Conservation (phyloP, 2,888 invertebrate species). For the Gymnoscelis rufifasciata region DNA sequence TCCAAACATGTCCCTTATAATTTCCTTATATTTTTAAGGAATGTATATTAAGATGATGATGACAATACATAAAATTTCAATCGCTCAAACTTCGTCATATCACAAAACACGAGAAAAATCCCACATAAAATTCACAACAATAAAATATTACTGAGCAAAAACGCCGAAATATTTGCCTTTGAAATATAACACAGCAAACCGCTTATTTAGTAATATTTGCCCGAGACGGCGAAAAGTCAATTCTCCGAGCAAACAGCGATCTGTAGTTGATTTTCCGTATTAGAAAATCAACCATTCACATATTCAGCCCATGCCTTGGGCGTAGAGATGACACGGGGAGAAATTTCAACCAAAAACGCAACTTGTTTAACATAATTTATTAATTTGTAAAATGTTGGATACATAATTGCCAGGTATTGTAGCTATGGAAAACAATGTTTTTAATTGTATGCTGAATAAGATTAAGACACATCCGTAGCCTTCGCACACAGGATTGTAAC, state of each 20-base stretch:
- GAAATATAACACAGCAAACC: slow-evolving; percentile 18
- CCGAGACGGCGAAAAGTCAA: slow-evolving; percentile 38
- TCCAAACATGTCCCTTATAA: too few species aligned
- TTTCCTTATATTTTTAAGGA: too few species aligned
- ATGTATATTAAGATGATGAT: too few species aligned
- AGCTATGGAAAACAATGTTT: too few species aligned
- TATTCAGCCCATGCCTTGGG: slow-evolving; percentile 47
- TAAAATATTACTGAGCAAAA: slow-evolving; percentile 8
- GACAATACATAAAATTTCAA: too few species aligned
- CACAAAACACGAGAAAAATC: too few species aligned
- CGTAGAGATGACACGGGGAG: slow-evolving; percentile 32
- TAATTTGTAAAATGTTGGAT: too few species aligned
- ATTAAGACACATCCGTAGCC: too few species aligned
- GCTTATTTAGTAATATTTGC: slow-evolving; percentile 34
- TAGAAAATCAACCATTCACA: slow-evolving; percentile 58
- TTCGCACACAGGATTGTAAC: too few species aligned
- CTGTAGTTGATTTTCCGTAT: slow-evolving; percentile 70
- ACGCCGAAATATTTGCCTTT: slow-evolving; percentile 15
- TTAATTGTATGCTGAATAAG: too few species aligned
- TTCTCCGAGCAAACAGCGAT: slow-evolving; percentile 53
- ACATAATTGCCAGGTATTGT: too few species aligned
- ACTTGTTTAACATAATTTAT: not conserved
- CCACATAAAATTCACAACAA: slow-evolving; percentile 11
- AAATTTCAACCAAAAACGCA: slow-evolving; percentile 3
- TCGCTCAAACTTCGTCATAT: too few species aligned